Evolutionary conservation across 2,113 vertebrate genomes (phyloP).

Genomic region (Tangachromis dhanisi): DNA sequence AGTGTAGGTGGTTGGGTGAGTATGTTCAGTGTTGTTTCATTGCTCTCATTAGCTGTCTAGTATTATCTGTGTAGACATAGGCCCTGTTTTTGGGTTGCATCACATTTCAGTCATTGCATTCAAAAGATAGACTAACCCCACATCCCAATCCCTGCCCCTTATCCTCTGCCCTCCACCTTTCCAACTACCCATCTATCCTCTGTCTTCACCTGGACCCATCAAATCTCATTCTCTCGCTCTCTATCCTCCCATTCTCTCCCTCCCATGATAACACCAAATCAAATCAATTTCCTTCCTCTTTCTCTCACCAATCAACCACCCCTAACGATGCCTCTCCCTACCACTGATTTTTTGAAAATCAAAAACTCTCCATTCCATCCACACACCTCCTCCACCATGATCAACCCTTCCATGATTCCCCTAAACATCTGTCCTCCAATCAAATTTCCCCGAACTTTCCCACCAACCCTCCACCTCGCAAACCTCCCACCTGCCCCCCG

Average conservation of each 20-base stretch:
- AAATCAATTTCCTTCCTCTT: conserved; percentile 1
- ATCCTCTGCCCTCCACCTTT: conserved; percentile 14
- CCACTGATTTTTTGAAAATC: neutral
- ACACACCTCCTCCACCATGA: neutral
- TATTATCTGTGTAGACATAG: conserved; percentile 31
- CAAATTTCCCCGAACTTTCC: neutral
- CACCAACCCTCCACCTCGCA: neutral
- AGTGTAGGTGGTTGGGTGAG: conserved; percentile 35
- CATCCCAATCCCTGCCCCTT: conserved; percentile 32
- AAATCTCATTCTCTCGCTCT: neutral
- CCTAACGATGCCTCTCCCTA: neutral
- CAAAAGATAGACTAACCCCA: conserved; percentile 50
- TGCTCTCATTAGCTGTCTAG: conserved; percentile 29
- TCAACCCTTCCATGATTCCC: neutral
- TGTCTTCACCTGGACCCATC: conserved; percentile 6
- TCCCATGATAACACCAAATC: neutral
- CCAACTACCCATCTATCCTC: neutral
- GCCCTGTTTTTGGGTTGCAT: conserved; percentile 33
- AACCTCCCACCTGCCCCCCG: neutral
- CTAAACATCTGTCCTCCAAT: neutral
- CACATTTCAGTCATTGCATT: conserved; percentile 55
- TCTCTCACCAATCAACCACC: conserved; percentile 24
- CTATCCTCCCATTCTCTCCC: neutral
- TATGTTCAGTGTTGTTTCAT: conserved; percentile 48
- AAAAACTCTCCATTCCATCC: neutral